A percentile compares a stretch with the other conserved stretches of the same genome.
Conservation (phyloP, 2,888 invertebrate genomes). For the Rhagonycha lutea region DNA sequence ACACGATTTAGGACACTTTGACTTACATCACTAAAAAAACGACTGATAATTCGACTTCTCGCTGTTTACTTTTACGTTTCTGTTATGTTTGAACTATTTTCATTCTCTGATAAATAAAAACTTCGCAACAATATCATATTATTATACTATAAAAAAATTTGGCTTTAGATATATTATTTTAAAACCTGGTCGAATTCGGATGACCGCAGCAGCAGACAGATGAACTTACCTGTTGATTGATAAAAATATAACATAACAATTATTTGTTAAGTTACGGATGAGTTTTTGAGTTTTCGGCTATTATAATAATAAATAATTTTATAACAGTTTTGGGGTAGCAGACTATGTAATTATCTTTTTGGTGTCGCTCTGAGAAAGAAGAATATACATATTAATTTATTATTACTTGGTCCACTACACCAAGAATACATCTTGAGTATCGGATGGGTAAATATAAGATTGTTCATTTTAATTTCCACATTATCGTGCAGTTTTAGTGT, state of each 20-base stretch:
- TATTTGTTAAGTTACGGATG: no score
- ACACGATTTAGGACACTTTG: background rate
- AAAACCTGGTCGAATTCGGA: no score
- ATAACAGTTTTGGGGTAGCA: no score
- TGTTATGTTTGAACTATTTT: background rate
- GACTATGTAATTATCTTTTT: no score
- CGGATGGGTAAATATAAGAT: background rate
- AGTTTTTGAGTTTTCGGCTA: no score
- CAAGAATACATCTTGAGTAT: background rate
- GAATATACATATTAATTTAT: no score
- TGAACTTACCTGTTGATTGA: no score
- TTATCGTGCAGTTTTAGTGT: background rate
- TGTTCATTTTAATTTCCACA: background rate
- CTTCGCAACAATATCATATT: background rate
- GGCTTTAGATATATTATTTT: no score
- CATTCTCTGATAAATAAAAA: background rate
- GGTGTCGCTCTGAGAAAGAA: no score
- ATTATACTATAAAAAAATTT: background rate
- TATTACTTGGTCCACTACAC: background rate
- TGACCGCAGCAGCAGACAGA: no score
- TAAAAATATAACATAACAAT: no score
- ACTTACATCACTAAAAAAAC: constrained; percentile 28
- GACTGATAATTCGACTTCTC: background rate
- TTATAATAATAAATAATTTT: no score
- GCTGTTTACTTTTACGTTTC: background rate